Percentiles rank a stretch among this genome's conserved stretches.
phyloP scores from a whole-genome alignment of 2,888 invertebrate species.

The Chouioia cunea region DNA sequence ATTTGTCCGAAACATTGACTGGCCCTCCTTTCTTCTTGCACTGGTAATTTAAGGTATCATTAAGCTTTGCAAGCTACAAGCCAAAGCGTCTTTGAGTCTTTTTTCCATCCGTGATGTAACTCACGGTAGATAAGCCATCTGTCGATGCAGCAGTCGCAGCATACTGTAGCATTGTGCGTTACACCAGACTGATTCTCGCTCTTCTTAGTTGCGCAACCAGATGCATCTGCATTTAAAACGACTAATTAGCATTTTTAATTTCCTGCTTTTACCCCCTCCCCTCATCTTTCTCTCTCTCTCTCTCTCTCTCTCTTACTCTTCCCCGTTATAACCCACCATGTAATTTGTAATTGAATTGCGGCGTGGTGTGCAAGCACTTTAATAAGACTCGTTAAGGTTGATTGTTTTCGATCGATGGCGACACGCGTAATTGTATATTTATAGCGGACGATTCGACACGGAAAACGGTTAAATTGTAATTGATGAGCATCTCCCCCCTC shows the following conservation, averaged over 20 bases:
- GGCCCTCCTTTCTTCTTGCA: background rate
- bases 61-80: constrained; percentile 24
- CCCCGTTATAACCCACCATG: background rate
- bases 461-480: no score
- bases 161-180: constrained; percentile 7
- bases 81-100: background rate
- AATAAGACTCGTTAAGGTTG: background rate
- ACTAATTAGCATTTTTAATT: constrained; percentile 43
- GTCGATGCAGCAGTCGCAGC: background rate
- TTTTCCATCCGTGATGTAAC: constrained; percentile 12
- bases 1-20: constrained; percentile 29
- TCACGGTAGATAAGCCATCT: constrained; percentile 22
- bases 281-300: constrained; percentile 12
- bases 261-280: background rate
- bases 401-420: constrained; percentile 11
- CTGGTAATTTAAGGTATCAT: constrained; percentile 43
- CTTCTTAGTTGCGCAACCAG: constrained; percentile 9
- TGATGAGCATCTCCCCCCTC: no score
- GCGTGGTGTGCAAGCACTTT: background rate
- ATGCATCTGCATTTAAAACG: constrained; percentile 38
- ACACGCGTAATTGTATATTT: no score
- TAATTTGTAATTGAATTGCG: constrained; percentile 13
- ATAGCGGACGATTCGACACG: no score
- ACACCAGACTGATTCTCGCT: constrained; percentile 24
- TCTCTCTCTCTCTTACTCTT: constrained; percentile 1